Evolutionary conservation across 2,888 invertebrate genomes (phyloP).

Genomic region (Brachyopa scutellaris): DNA sequence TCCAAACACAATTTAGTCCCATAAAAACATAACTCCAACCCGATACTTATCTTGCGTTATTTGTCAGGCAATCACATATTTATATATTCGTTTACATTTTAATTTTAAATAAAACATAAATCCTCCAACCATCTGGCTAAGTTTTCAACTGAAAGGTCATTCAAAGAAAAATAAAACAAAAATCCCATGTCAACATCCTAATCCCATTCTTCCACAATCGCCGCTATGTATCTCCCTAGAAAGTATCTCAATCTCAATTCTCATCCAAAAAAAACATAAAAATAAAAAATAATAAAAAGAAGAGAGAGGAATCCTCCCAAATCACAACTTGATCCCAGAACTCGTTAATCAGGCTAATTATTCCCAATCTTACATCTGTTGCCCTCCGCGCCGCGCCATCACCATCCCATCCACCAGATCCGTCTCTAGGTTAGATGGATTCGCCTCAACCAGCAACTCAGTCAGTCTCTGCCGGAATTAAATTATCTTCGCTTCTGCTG

Average conservation of each 20-base stretch:
- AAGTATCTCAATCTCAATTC: slow-evolving; percentile 36
- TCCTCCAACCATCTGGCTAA: slow-evolving; percentile 38
- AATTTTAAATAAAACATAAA: slow-evolving; percentile 51
- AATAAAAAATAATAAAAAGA: slow-evolving; percentile 1
- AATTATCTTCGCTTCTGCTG: slow-evolving; percentile 62
- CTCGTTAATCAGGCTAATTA: slow-evolving; percentile 71
- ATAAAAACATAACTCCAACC: not conserved
- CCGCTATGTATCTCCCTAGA: slow-evolving; percentile 17
- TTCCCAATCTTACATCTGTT: slow-evolving; percentile 61
- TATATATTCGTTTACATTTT: slow-evolving; percentile 6
- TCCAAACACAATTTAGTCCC: slow-evolving; percentile 3
- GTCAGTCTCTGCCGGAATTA: slow-evolving; percentile 38
- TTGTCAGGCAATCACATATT: slow-evolving; percentile 21
- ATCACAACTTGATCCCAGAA: slow-evolving; percentile 64
- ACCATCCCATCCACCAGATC: too few species aligned
- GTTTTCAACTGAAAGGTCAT: slow-evolving; percentile 28
- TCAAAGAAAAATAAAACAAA: not conserved
- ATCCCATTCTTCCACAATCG: slow-evolving; percentile 15
- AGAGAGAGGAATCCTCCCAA: slow-evolving; percentile 21
- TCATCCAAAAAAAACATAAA: slow-evolving; percentile 19
- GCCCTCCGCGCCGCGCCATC: not conserved
- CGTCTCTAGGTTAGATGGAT: slow-evolving; percentile 54
- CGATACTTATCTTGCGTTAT: slow-evolving; percentile 28
- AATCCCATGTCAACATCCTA: slow-evolving; percentile 49
- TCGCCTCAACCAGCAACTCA: slow-evolving; percentile 10